Base-by-base conservation (phyloP, 1,140 invertebrate species). In the Lordiphosa clarofinis region DNA sequence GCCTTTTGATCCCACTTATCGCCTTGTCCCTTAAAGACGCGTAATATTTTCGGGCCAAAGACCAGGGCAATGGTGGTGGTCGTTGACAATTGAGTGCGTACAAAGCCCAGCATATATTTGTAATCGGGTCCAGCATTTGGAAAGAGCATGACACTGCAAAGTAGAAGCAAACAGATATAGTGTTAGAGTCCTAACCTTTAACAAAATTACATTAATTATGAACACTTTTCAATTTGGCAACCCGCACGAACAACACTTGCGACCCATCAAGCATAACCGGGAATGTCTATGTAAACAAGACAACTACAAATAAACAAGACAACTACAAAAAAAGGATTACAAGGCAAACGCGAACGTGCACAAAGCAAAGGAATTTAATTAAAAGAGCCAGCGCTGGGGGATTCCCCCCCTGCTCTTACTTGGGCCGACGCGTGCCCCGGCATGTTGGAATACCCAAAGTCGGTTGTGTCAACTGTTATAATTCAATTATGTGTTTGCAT, bases 1-100 rank as follows among this genome's bases (percentile, higher is more conserved):
- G 94, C 93, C 62, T 94, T 91, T 63, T 94, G 94, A 86, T 96
- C 95, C 94, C 95, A 96, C 64, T 96, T 94, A 79, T 96, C 95
- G 10, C 95, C 95, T 57, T 95, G 94, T 5, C 96, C 96, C 60
- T 94, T 92, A 6, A 95, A 90, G 9, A 97, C 94, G 19, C 95
- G 90, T 39, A 94, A 90, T 5, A 96, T 95, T 91, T 97, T 97
- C 3, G 96, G 95, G 8, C 94, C 94, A 88, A 97, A 96, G 4
- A 97, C 95, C 12, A 97, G 89, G 3, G 92, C 92, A 49, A 97
- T 93, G 1, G 96, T 97, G 10, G 94, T 94, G 4, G 95, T 94
- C 11, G 96, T 97, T 8, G 95, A 96, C 6, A 97, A 87, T 88
- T 97, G 96, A 2, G 95, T 96, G 60, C 96, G 91, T 21, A 96